Evolutionary conservation across 92 coral and sea anemone genomes (phyloP).

Genomic region (Epizoanthus scotinus): DNA sequence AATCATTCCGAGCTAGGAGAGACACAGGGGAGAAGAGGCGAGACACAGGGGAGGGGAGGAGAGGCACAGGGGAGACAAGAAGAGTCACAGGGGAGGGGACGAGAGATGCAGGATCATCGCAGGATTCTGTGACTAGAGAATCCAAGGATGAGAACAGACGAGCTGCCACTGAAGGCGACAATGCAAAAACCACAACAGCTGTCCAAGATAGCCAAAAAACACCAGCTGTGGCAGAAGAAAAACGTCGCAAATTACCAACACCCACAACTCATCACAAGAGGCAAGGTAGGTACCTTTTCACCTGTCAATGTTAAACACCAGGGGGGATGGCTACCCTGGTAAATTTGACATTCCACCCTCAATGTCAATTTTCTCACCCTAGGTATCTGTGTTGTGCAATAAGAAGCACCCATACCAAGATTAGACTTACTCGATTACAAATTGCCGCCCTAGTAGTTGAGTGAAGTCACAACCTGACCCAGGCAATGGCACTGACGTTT

Average conservation of each 20-base stretch:
- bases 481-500: too few relatives aligned
- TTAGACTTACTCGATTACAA: too few relatives aligned
- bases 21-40: slow-evolving; percentile 15
- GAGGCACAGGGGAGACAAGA: slow-evolving; percentile 38
- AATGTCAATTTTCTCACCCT: too few relatives aligned
- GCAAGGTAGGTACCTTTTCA: not conserved
- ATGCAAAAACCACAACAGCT: not conserved
- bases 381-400: too few relatives aligned
- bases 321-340: too few relatives aligned
- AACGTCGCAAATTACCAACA: slow-evolving; percentile 8
- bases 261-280: slow-evolving; percentile 16
- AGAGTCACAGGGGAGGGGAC: slow-evolving; percentile 23
- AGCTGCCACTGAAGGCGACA: not conserved
- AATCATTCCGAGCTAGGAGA: slow-evolving; percentile 64
- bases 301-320: too few relatives aligned
- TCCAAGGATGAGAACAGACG: slow-evolving; percentile 1
- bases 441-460: too few relatives aligned
- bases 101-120: not conserved
- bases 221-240: not conserved
- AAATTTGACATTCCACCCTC: too few relatives aligned
- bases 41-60: slow-evolving; percentile 28
- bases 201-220: not conserved
- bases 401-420: too few relatives aligned
- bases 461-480: too few relatives aligned
- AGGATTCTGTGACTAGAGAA: not conserved